These are phyloP conservation scores for Adrianichthys oophorus DNA, from an alignment of 2,797 vertebrate genomes.

Conservation along the genomic window DNA sequence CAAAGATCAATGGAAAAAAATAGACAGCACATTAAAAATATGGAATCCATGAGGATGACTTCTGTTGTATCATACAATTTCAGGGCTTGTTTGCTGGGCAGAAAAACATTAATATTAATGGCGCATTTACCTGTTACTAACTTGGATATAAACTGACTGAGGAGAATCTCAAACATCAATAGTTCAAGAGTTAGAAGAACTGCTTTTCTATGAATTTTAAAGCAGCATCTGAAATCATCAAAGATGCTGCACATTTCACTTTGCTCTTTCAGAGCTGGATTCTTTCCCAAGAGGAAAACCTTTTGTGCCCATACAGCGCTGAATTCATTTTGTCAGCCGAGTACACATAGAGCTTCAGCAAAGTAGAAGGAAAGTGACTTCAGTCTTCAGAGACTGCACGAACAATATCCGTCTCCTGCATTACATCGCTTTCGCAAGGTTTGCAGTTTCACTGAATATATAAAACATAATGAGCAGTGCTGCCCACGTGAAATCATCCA, in stretches of 20 bases:
- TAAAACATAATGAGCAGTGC: constrained; percentile 5
- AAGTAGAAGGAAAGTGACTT: constrained; percentile 20
- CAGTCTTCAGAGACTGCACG: constrained; percentile 15
- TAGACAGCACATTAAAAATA: constrained; percentile 20
- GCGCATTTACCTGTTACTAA: constrained; percentile 9
- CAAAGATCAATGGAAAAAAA: constrained; percentile 33
- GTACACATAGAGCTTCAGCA: constrained; percentile 6
- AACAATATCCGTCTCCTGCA: constrained; percentile 7
- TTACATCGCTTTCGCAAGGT: constrained; percentile 12
- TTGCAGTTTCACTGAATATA: background rate
- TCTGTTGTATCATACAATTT: constrained; percentile 11
- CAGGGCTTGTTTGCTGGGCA: constrained; percentile 1
- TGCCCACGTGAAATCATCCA: constrained; percentile 5
- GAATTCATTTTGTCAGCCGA: constrained; percentile 17
- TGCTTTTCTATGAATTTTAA: constrained; percentile 51
- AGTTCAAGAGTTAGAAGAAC: constrained; percentile 12
- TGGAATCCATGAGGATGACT: constrained; percentile 18
- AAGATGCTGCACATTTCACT: constrained; percentile 22
- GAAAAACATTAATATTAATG: constrained; percentile 6
- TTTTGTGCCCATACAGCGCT: constrained; percentile 13
- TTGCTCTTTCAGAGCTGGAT: constrained; percentile 25
- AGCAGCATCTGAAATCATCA: constrained; percentile 36
- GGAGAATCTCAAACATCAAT: constrained; percentile 22
- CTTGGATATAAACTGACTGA: constrained; percentile 9
- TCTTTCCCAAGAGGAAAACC: constrained; percentile 26